These are phyloP conservation scores for Parazoanthus darwini DNA, from an alignment of 92 coral and sea anemone genomes.

Conservation along the genomic window DNA sequence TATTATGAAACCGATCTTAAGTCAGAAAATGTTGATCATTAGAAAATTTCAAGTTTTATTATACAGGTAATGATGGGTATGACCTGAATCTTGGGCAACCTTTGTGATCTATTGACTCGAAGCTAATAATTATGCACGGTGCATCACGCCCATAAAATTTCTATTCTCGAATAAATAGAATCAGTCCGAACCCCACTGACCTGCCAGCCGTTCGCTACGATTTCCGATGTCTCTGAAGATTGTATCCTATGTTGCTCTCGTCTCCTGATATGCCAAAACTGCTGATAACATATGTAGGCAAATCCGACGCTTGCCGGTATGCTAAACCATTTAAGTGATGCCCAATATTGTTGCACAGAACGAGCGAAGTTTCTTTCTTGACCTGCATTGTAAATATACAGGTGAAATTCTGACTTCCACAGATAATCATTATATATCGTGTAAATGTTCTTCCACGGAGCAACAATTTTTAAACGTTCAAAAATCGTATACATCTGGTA, in stretches of 20 bases:
- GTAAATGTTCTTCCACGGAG: conserved; percentile 13
- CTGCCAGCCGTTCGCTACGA: conserved; percentile 70
- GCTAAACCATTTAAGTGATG: conserved; percentile 87
- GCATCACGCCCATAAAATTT: conserved; percentile 33
- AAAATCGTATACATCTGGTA: conserved; percentile 29
- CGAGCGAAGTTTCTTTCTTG: conserved; percentile 19
- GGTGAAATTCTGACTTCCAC: conserved; percentile 8
- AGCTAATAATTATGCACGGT: not conserved
- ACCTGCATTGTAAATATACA: conserved; percentile 16
- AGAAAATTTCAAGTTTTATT: too few relatives aligned
- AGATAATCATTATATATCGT: conserved; percentile 13
- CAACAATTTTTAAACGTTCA: conserved; percentile 21
- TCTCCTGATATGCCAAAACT: conserved; percentile 79
- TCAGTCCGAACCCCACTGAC: conserved; percentile 49
- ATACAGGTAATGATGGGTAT: too few relatives aligned
- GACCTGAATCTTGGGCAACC: too few relatives aligned
- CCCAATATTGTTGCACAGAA: conserved; percentile 52
- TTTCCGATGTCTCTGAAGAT: conserved; percentile 50
- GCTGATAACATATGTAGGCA: conserved; percentile 90
- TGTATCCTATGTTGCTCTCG: conserved; percentile 73
- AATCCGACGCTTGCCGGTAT: conserved; percentile 98
- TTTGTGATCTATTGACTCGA: too few relatives aligned
- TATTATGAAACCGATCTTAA: too few relatives aligned
- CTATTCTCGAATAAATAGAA: not conserved
- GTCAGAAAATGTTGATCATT: too few relatives aligned